A percentile compares a stretch with the other conserved stretches of the same genome.
Evolutionary conservation across 2,113 vertebrate genomes (phyloP).

Genomic region (Ceyx margarethae): DNA sequence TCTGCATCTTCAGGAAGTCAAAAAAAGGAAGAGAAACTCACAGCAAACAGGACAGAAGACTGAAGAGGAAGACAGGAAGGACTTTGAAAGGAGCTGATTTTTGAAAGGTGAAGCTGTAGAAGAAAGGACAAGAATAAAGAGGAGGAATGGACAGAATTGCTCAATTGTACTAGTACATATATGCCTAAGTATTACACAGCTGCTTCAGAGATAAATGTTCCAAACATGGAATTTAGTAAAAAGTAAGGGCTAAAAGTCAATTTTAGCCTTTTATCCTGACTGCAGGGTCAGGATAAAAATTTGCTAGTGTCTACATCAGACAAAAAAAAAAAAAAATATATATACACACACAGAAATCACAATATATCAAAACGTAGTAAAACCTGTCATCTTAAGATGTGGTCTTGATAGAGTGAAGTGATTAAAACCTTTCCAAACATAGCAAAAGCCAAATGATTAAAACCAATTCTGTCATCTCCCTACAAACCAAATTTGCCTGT

Average conservation of each 20-base stretch:
- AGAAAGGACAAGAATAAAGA: neutral
- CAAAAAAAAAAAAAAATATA: neutral
- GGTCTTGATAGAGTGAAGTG: neutral
- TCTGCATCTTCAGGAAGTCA: neutral
- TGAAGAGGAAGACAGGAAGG: neutral
- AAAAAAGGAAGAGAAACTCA: neutral
- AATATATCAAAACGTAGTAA: neutral
- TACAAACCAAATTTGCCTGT: neutral
- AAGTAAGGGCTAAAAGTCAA: neutral
- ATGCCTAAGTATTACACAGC: neutral
- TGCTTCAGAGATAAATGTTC: neutral
- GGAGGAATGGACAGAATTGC: neutral
- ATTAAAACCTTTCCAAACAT: slow-evolving; percentile 6
- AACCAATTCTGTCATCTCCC: neutral
- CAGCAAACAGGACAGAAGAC: neutral
- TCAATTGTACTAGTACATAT: neutral
- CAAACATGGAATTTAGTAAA: neutral
- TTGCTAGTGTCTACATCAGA: neutral
- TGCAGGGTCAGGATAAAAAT: neutral
- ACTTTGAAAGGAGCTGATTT: neutral
- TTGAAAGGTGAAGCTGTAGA: neutral
- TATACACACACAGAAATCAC: neutral
- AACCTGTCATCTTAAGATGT: neutral
- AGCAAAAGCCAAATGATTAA: neutral
- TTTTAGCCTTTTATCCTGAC: neutral